A percentile compares a stretch with the other conserved stretches of the same genome.
Evolutionary conservation across 2,797 vertebrate species (phyloP).

Genomic region (Dicrostonyx torquatus): DNA sequence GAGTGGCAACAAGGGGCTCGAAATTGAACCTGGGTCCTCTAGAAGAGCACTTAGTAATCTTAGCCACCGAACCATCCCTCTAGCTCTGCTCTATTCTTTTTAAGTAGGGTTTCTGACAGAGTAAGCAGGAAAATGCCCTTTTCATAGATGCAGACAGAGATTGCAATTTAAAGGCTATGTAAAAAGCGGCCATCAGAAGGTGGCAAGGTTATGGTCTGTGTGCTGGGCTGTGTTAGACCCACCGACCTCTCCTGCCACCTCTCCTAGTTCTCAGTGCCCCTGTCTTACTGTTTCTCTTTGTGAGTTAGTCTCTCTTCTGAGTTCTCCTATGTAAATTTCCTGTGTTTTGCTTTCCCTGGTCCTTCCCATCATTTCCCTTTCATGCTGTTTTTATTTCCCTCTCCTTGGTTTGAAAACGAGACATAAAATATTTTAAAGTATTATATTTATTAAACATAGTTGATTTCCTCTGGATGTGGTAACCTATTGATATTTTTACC

Average conservation of each 20-base stretch:
- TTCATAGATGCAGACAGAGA: background rate
- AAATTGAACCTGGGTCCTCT: background rate
- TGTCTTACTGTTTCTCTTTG: too few species aligned
- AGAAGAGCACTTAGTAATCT: background rate
- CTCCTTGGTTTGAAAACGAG: background rate
- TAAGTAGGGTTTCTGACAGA: background rate
- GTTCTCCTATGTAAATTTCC: background rate
- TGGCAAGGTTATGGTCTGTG: background rate
- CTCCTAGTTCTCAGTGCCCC: rapidly evolving
- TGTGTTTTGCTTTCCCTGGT: background rate
- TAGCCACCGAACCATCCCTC: background rate
- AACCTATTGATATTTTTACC: background rate
- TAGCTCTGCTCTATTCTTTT: background rate
- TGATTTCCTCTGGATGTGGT: background rate
- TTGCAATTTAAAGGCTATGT: background rate
- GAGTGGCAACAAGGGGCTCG: background rate
- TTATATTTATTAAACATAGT: background rate
- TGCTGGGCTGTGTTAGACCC: background rate
- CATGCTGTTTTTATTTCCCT: background rate
- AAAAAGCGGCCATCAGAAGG: background rate
- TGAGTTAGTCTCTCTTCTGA: background rate
- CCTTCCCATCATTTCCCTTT: background rate
- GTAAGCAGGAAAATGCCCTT: background rate
- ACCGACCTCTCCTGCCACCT: rapidly evolving
- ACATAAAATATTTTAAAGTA: background rate